Base-by-base conservation (phyloP, 2,797 vertebrate species). In the Leptatherina wallacei region DNA sequence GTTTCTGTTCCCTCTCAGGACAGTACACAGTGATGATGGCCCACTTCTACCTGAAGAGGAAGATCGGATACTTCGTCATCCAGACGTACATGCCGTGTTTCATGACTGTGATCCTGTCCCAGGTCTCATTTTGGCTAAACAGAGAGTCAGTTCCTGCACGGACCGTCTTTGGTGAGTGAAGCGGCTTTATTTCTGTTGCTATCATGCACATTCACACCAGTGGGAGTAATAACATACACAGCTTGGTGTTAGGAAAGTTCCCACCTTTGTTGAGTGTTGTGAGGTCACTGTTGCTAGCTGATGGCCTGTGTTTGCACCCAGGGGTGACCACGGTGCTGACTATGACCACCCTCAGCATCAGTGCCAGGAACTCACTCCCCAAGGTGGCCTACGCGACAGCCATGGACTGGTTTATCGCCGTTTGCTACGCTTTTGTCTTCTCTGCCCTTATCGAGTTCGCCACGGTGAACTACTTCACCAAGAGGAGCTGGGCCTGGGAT, bases 331-430 rank as follows among this genome's bases (percentile, higher is more conserved):
- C 98, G 0, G 98, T 99, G 76, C 94, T 99, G 86, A 99, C 98
- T 73, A 99, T 99, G 97, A 99, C 98, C 27, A 99, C 98, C 0
- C 95, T 99, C 79, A 98, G 98, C 88, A 99, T 99, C 93, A 99
- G 98, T 36, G 98, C 98, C 79, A 95, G 97, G 70, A 99, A 97
- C 92, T 99, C 98, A 0, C 93, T 99, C 75, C 98, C 98, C 20
- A 98, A 99, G 90, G 98, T 99, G 91, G 97, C 98, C 61, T 99
- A 99, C 0, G 97, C 97, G 3, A 99, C 97, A 0, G 97, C 98
- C 56, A 98, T 99, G 97, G 97, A 99, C 90, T 99, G 98, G 97
- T 99, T 99, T 91, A 99, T 99, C 29, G 98, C 98, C 0, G 97
- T 99, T 61, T 99, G 97, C 90, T 98, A 99, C 8, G 97, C 97